Percentiles rank a stretch among this genome's conserved stretches.
Evolutionary conservation across 2,888 invertebrate species (phyloP).

Genomic region (Lasioglossum malachurum): DNA sequence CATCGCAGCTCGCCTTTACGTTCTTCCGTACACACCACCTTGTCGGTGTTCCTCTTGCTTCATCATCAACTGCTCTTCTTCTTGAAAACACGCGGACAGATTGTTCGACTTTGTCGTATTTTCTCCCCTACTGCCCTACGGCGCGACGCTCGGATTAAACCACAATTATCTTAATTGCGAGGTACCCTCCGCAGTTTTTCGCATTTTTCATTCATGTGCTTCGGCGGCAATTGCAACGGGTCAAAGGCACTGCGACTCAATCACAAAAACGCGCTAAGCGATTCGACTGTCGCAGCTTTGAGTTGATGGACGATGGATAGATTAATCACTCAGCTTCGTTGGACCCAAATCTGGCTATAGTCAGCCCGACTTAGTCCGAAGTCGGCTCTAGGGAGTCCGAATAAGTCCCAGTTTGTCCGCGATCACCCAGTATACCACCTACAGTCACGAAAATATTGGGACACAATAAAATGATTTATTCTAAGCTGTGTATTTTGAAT

Average conservation of each 20-base stretch:
- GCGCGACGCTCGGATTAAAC: slow-evolving; percentile 76
- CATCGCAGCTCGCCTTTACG: background rate
- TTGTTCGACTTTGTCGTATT: slow-evolving; percentile 67
- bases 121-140: slow-evolving; percentile 58
- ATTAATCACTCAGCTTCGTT: background rate
- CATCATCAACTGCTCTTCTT: background rate
- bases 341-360: background rate
- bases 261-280: background rate
- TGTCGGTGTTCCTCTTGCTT: background rate
- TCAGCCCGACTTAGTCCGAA: background rate
- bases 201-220: background rate
- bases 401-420: background rate
- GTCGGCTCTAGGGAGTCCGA: background rate
- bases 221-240: background rate
- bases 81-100: slow-evolving; percentile 35
- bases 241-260: background rate
- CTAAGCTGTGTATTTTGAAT: background rate
- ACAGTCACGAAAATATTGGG: background rate
- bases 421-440: background rate
- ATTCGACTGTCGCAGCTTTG: background rate
- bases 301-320: background rate
- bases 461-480: background rate
- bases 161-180: slow-evolving; percentile 82
- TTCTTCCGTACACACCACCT: background rate
- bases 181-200: slow-evolving; percentile 7